Conservation (phyloP, 1,140 invertebrate genomes). For the Hormaphis cornu region DNA sequence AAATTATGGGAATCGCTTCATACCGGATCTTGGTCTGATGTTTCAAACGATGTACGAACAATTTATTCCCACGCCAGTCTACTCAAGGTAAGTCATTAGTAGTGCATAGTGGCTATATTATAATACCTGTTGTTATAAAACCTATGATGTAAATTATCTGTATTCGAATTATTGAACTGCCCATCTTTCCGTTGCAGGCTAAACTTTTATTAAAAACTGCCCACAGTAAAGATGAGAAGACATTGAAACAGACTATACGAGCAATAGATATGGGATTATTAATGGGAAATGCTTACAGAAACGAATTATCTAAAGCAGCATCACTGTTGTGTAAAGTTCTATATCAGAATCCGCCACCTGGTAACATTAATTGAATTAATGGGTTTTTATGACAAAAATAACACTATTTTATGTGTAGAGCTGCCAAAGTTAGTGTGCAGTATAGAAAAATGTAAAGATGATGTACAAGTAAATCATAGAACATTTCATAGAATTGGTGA, state of each 20-base stretch:
- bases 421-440: background rate
- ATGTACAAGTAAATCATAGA: background rate
- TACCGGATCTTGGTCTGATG: slow-evolving; percentile 75
- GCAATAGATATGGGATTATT: slow-evolving; percentile 72
- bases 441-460: background rate
- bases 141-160: slow-evolving; percentile 28
- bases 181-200: background rate
- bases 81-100: slow-evolving; percentile 46
- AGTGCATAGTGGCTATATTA: background rate
- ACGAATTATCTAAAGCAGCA: slow-evolving; percentile 35
- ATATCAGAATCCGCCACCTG: background rate
- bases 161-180: background rate
- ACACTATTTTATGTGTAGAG: background rate
- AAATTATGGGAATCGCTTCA: slow-evolving; percentile 70
- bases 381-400: background rate
- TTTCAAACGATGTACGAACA: slow-evolving; percentile 51
- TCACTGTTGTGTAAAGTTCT: slow-evolving; percentile 33
- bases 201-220: slow-evolving; percentile 8
- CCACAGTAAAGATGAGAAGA: slow-evolving; percentile 33
- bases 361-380: background rate
- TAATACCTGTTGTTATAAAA: background rate
- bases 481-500: slow-evolving; percentile 19
- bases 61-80: slow-evolving; percentile 54
- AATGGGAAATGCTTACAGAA: slow-evolving; percentile 49
- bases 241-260: slow-evolving; percentile 50